phyloP scores from a whole-genome alignment of 2,797 vertebrate species.

The Intellagama lesueurii region DNA sequence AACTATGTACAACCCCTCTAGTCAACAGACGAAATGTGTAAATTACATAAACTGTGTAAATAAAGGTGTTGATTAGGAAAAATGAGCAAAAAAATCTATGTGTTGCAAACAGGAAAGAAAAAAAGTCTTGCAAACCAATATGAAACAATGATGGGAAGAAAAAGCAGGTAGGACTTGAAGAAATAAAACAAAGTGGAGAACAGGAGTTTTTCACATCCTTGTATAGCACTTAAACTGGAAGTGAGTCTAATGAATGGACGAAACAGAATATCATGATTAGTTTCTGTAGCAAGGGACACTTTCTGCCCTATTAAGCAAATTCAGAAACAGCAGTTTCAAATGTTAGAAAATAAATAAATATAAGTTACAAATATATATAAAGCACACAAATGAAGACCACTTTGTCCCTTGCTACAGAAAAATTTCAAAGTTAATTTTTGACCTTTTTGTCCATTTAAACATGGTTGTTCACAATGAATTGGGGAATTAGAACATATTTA shows the following conservation, averaged over 20 bases:
- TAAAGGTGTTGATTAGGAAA: too few relatives aligned
- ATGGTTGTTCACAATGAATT: not conserved
- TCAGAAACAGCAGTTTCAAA: conserved; percentile 53
- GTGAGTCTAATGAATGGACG: not conserved
- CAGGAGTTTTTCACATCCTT: not conserved
- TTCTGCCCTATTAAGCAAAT: conserved; percentile 56
- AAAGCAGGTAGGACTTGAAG: not conserved
- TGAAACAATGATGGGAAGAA: too few relatives aligned
- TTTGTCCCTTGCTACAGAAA: conserved; percentile 63
- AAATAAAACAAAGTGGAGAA: not conserved
- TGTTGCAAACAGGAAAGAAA: too few relatives aligned
- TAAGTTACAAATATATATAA: conserved; percentile 59
- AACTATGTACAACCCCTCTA: too few relatives aligned
- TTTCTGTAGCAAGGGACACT: conserved; percentile 30
- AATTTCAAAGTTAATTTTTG: conserved; percentile 39
- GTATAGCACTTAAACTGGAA: not conserved
- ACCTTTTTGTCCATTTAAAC: not conserved
- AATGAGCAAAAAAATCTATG: too few relatives aligned
- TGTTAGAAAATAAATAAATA: conserved; percentile 29
- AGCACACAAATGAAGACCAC: conserved; percentile 63
- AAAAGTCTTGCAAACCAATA: too few relatives aligned
- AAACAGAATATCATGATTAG: not conserved
- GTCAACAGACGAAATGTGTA: too few relatives aligned
- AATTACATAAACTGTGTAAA: too few relatives aligned
- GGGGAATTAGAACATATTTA: not conserved